Conservation (phyloP, 2,797 vertebrate genomes). For the Pseudochromis fuscus region DNA sequence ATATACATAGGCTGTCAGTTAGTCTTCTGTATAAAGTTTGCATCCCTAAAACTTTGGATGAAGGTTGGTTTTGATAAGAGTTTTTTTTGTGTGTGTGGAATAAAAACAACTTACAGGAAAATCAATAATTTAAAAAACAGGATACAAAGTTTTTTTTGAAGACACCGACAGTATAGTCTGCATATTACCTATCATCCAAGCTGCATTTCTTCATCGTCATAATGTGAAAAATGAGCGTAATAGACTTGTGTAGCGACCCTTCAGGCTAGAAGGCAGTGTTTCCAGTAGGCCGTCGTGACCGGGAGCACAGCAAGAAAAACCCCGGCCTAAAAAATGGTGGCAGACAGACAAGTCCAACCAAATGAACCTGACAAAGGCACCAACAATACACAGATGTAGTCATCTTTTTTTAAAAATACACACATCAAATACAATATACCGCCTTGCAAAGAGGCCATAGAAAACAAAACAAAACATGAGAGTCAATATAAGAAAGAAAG, state of each 20-base stretch:
- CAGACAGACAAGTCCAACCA: conserved; percentile 76
- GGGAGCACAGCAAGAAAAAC: conserved; percentile 70
- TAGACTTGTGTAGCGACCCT: conserved; percentile 33
- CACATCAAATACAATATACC: conserved; percentile 76
- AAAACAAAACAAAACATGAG: conserved; percentile 58
- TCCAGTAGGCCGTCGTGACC: conserved; percentile 63
- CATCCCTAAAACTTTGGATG: conserved; percentile 29
- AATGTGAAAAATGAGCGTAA: conserved; percentile 24
- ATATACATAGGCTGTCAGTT: conserved; percentile 51
- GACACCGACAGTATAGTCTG: conserved; percentile 54
- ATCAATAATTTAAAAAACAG: conserved; percentile 28
- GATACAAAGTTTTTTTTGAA: conserved; percentile 43
- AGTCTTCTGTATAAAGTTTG: conserved; percentile 57
- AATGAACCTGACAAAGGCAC: conserved; percentile 81
- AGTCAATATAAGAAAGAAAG: conserved; percentile 58
- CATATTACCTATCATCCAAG: conserved; percentile 46
- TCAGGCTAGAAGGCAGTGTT: conserved; percentile 69
- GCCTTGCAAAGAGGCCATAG: conserved; percentile 72
- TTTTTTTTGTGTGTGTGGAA: conserved; percentile 17
- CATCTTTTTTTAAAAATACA: conserved; percentile 66
- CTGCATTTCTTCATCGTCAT: conserved; percentile 42
- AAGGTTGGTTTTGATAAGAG: conserved; percentile 7
- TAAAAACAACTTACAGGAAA: conserved; percentile 16
- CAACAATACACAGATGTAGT: conserved; percentile 81
- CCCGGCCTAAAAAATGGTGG: conserved; percentile 52